Conservation (phyloP, 2,113 vertebrate genomes). For the Dascyllus trimaculatus region DNA sequence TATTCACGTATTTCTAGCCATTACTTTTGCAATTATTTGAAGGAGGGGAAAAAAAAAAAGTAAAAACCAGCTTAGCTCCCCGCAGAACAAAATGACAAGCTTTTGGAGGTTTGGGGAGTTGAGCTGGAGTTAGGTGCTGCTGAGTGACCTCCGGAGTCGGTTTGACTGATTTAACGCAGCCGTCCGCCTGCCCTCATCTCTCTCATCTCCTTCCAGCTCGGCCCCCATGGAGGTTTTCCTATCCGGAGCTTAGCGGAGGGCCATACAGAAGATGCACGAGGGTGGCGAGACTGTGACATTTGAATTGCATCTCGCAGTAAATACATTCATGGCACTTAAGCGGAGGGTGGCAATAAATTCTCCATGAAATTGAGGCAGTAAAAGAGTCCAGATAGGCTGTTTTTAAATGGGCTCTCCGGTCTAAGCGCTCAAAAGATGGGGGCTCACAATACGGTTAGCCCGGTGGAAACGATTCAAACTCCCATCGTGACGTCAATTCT, state of each 20-base stretch:
- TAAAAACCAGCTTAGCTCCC: slow-evolving; percentile 5
- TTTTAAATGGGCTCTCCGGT: slow-evolving; percentile 36
- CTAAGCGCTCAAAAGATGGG: slow-evolving; percentile 32
- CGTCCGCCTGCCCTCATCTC: slow-evolving; percentile 33
- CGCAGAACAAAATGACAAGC: slow-evolving; percentile 17
- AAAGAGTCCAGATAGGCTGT: slow-evolving; percentile 41
- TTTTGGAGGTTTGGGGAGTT: slow-evolving; percentile 43
- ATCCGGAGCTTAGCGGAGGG: slow-evolving; percentile 41
- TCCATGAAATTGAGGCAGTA: slow-evolving; percentile 50
- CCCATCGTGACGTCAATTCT: not conserved
- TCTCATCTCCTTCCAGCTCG: slow-evolving; percentile 60
- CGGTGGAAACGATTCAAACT: not conserved
- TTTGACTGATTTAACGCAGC: slow-evolving; percentile 70
- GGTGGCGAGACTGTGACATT: slow-evolving; percentile 44
- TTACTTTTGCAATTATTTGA: slow-evolving; percentile 50
- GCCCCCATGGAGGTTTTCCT: slow-evolving; percentile 23
- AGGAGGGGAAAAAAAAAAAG: slow-evolving; percentile 1
- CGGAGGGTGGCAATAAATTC: slow-evolving; percentile 61
- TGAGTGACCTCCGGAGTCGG: slow-evolving; percentile 62
- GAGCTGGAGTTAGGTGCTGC: slow-evolving; percentile 46
- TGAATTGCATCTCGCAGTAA: slow-evolving; percentile 63
- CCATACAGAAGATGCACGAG: slow-evolving; percentile 48
- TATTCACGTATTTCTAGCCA: slow-evolving; percentile 47
- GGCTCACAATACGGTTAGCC: not conserved
- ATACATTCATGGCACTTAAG: slow-evolving; percentile 58